Evolutionary conservation across 2,888 invertebrate species (phyloP).

Genomic region (Campopleginae sp.): DNA sequence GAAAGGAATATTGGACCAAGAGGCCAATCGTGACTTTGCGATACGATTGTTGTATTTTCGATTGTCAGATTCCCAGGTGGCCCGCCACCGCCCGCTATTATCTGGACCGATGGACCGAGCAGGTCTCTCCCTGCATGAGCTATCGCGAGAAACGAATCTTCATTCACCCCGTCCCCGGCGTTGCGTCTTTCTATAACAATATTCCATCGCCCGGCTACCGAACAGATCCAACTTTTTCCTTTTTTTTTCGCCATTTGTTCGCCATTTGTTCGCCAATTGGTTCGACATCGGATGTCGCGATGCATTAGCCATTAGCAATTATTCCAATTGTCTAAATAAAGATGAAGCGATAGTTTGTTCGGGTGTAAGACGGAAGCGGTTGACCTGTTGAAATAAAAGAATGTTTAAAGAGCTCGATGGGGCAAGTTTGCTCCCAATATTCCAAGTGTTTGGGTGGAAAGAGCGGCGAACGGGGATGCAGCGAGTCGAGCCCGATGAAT

Average conservation of each 20-base stretch:
- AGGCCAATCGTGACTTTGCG: conserved; percentile 72
- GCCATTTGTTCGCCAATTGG: no score
- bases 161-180: conserved; percentile 57
- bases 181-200: conserved; percentile 68
- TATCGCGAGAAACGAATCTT: conserved; percentile 57
- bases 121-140: not conserved
- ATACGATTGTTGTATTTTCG: conserved; percentile 80
- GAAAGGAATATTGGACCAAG: conserved; percentile 60
- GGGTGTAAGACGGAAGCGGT: not conserved
- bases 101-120: conserved; percentile 21
- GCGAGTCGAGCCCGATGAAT: conserved; percentile 50
- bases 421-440: conserved; percentile 32
- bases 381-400: conserved; percentile 5
- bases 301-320: not conserved
- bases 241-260: conserved; percentile 15
- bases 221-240: conserved; percentile 54
- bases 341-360: not conserved
- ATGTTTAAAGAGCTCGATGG: conserved; percentile 14
- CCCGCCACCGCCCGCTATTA: conserved; percentile 64
- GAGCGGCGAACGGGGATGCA: not conserved
- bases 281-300: not conserved
- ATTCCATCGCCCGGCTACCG: conserved; percentile 72
- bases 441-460: conserved; percentile 55
- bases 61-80: conserved; percentile 80
- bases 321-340: conserved; percentile 13